A percentile compares a stretch with the other conserved stretches of the same genome.
phyloP scores from a whole-genome alignment of 2,113 vertebrate genomes.

The Boleophthalmus pectinirostris region DNA sequence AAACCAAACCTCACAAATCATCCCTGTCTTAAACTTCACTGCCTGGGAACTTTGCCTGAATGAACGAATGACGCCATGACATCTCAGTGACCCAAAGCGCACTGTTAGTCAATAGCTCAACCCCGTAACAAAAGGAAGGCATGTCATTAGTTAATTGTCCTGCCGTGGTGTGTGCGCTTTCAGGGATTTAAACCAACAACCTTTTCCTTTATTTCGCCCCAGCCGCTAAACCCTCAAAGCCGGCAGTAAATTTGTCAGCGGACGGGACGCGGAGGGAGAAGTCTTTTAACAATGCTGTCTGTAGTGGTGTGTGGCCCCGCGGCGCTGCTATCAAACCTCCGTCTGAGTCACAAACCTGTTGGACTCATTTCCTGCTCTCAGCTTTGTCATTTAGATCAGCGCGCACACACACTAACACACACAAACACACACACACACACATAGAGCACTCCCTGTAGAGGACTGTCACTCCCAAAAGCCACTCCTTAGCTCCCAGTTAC shows the following conservation, averaged over 20 bases:
- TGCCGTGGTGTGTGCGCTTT: neutral
- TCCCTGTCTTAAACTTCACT: constrained; percentile 2
- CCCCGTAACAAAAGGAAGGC: neutral
- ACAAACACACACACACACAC: constrained; percentile 28
- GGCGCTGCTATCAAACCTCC: constrained; percentile 54
- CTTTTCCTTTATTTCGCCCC: constrained; percentile 16
- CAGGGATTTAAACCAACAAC: constrained; percentile 41
- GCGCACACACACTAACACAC: constrained; percentile 26
- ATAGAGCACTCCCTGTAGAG: constrained; percentile 45
- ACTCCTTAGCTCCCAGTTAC: constrained; percentile 43
- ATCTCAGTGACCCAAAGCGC: constrained; percentile 25
- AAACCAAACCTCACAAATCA: neutral
- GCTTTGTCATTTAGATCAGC: constrained; percentile 55
- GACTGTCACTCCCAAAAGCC: constrained; percentile 42
- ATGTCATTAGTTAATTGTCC: constrained; percentile 15
- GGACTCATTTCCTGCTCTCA: constrained; percentile 55
- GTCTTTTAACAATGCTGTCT: constrained; percentile 55
- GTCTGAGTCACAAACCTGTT: constrained; percentile 65
- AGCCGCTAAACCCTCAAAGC: constrained; percentile 24
- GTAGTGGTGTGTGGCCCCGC: constrained; percentile 27
- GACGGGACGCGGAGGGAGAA: constrained; percentile 35
- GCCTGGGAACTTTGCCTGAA: constrained; percentile 1
- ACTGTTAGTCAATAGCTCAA: constrained; percentile 4
- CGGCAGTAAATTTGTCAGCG: constrained; percentile 39
- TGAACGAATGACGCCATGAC: neutral